These are phyloP conservation scores for Sparus aurata DNA, from an alignment of 2,797 vertebrate genomes.

Conservation along the genomic window DNA sequence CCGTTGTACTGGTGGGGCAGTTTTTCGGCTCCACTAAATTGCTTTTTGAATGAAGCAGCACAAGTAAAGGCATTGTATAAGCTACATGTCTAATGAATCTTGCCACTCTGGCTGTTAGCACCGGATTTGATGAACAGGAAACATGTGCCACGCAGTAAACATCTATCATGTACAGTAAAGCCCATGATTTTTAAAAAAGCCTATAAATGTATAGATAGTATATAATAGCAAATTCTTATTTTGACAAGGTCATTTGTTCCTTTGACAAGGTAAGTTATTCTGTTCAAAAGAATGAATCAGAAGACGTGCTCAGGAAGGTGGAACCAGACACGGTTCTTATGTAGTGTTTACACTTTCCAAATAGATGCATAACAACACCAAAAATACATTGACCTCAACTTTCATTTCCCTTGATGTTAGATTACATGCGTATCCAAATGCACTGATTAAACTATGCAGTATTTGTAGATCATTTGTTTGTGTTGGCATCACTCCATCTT, in stretches of 20 bases:
- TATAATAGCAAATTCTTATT: slow-evolving; percentile 63
- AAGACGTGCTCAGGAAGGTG: slow-evolving; percentile 86
- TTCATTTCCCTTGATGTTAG: slow-evolving; percentile 66
- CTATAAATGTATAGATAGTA: slow-evolving; percentile 58
- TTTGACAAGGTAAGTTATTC: slow-evolving; percentile 66
- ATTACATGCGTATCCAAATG: slow-evolving; percentile 73
- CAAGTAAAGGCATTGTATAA: slow-evolving; percentile 59
- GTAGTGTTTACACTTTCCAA: slow-evolving; percentile 86
- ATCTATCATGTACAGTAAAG: slow-evolving; percentile 59
- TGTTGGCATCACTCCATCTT: slow-evolving; percentile 61
- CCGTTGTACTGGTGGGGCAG: slow-evolving; percentile 39
- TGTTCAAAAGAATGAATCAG: slow-evolving; percentile 69
- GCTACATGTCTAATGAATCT: slow-evolving; percentile 55
- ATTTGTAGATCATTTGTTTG: slow-evolving; percentile 80
- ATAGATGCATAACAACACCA: slow-evolving; percentile 83
- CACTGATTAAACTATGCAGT: slow-evolving; percentile 90
- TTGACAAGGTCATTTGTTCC: slow-evolving; percentile 64
- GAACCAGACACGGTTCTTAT: slow-evolving; percentile 73
- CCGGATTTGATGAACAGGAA: slow-evolving; percentile 59
- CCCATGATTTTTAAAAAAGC: slow-evolving; percentile 41
- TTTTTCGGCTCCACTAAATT: slow-evolving; percentile 46
- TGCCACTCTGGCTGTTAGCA: slow-evolving; percentile 57
- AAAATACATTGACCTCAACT: slow-evolving; percentile 77
- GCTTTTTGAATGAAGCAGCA: slow-evolving; percentile 60
- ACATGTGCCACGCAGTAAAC: slow-evolving; percentile 53